These are phyloP conservation scores for Craseonycteris thonglongyai DNA, from an alignment of 2,113 vertebrate genomes.

Conservation along the genomic window DNA sequence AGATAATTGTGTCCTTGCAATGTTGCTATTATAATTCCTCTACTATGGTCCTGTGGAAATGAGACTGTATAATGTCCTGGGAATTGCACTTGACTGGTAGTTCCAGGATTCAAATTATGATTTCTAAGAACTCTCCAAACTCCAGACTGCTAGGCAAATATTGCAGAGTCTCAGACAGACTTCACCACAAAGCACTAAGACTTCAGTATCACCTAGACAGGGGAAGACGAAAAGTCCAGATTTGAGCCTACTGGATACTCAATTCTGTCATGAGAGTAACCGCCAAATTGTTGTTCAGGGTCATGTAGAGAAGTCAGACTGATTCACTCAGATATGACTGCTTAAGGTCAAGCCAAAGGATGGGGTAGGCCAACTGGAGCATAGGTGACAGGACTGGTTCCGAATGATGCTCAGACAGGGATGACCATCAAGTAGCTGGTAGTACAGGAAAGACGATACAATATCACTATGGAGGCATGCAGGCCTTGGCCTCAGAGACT, in stretches of 20 bases:
- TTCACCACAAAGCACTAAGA: not conserved
- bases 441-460: not conserved
- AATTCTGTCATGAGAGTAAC: not conserved
- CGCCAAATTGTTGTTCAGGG: not conserved
- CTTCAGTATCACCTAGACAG: not conserved
- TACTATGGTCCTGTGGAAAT: not conserved
- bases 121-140: not conserved
- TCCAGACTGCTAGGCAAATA: not conserved
- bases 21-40: not conserved
- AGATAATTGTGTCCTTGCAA: not conserved
- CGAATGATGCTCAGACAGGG: not conserved
- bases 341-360: not conserved
- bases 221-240: not conserved
- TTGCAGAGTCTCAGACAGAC: not conserved
- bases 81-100: not conserved
- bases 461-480: accelerated
- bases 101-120: not conserved
- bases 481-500: not conserved
- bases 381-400: not conserved
- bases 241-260: not conserved
- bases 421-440: not conserved
- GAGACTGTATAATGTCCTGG: not conserved
- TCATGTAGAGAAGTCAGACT: not conserved
- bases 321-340: not conserved
- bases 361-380: accelerated